These are phyloP conservation scores for Athalia rosae DNA, from an alignment of 2,888 invertebrate genomes.

Conservation along the genomic window DNA sequence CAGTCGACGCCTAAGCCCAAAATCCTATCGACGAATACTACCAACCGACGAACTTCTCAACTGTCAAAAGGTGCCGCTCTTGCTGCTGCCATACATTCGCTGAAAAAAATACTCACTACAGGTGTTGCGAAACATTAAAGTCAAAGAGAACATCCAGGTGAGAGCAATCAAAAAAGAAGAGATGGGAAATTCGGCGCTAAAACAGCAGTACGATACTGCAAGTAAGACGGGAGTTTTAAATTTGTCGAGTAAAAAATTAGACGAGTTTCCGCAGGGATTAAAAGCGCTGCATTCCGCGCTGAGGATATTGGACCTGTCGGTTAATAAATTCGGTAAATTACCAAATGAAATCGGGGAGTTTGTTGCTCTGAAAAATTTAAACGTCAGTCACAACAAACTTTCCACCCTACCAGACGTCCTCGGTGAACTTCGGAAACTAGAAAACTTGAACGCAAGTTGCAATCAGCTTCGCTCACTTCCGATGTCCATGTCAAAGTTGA, in stretches of 20 bases:
- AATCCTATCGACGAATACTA: neutral
- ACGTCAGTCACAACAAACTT: slow-evolving; percentile 90
- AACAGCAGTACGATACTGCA: slow-evolving; percentile 95
- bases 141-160: neutral
- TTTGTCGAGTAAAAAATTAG: slow-evolving; percentile 87
- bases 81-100: neutral
- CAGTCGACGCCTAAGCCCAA: slow-evolving; percentile 29
- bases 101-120: neutral
- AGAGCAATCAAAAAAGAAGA: neutral
- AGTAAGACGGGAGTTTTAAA: slow-evolving; percentile 96
- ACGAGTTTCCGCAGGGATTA: slow-evolving; percentile 83
- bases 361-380: slow-evolving; percentile 83
- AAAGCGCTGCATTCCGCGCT: slow-evolving; percentile 81
- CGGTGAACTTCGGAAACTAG: slow-evolving; percentile 82
- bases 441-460: slow-evolving; percentile 85
- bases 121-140: neutral
- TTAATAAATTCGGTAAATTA: slow-evolving; percentile 88
- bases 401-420: slow-evolving; percentile 81
- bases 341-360: slow-evolving; percentile 87
- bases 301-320: slow-evolving; percentile 93
- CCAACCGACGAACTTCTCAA: too few relatives aligned
- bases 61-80: too few relatives aligned
- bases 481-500: slow-evolving; percentile 78
- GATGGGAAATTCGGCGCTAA: slow-evolving; percentile 94
- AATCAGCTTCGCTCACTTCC: slow-evolving; percentile 86